Percentiles rank a stretch among this genome's conserved stretches.
These are phyloP conservation scores for Drosophila macrothrix DNA, from an alignment of 2,888 invertebrate genomes.

Conservation along the genomic window DNA sequence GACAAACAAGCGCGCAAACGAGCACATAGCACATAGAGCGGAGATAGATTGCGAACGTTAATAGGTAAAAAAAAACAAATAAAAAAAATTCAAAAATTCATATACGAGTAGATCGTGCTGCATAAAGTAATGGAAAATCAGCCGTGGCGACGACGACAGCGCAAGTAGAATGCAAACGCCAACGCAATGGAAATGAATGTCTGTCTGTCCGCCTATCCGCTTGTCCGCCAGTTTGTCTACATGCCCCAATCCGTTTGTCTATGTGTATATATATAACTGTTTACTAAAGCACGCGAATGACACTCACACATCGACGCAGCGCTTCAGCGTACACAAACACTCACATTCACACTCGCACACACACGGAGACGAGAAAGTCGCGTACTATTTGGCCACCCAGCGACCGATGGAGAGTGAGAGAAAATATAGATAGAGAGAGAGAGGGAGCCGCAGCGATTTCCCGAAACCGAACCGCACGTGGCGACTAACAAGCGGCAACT, in stretches of 20 bases:
- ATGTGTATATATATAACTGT: constrained; percentile 22
- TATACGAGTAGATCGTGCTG: constrained; percentile 53
- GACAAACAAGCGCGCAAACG: constrained; percentile 19
- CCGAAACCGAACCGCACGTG: constrained; percentile 73
- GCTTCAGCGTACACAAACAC: constrained; percentile 1
- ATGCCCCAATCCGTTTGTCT: constrained; percentile 22
- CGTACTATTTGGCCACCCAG: constrained; percentile 44
- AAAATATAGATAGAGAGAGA: constrained; percentile 1
- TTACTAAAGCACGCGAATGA: constrained; percentile 51
- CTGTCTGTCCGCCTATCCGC: constrained; percentile 12
- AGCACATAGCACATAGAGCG: constrained; percentile 1
- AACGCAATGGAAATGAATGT: constrained; percentile 58
- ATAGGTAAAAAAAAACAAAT: constrained; percentile 8
- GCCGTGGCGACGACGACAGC: constrained; percentile 27
- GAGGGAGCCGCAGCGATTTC: constrained; percentile 25
- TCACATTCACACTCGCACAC: constrained; percentile 4
- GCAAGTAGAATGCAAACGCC: constrained; percentile 51
- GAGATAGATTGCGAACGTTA: constrained; percentile 18
- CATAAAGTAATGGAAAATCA: constrained; percentile 52
- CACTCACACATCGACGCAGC: constrained; percentile 41
- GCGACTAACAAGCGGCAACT: constrained; percentile 79
- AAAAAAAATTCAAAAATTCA: constrained; percentile 30
- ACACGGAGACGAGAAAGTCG: constrained; percentile 35
- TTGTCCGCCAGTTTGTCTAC: constrained; percentile 26
- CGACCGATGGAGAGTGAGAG: constrained; percentile 24